These are phyloP conservation scores for Thecocarcelia acutangulata DNA, from an alignment of 2,888 invertebrate species.

Conservation along the genomic window DNA sequence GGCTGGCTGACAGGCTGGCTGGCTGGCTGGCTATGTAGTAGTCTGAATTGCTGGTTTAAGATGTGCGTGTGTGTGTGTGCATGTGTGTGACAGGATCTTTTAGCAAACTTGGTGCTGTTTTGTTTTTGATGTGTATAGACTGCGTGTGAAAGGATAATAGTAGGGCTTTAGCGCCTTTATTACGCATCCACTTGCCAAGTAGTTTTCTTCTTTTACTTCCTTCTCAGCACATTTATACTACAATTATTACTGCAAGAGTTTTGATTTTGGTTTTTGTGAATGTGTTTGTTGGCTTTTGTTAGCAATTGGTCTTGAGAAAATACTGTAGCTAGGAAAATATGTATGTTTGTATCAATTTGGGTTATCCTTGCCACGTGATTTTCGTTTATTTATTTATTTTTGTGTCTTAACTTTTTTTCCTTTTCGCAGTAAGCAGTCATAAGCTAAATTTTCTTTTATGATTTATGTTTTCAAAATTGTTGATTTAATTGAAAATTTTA, in stretches of 20 bases:
- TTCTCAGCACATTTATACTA: conserved; percentile 4
- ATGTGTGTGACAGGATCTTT: conserved; percentile 62
- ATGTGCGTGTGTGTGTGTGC: not conserved
- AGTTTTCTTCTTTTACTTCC: conserved; percentile 50
- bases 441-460: conserved; percentile 70
- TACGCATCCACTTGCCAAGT: conserved; percentile 69
- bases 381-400: conserved; percentile 53
- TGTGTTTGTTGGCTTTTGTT: not conserved
- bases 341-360: conserved; percentile 62
- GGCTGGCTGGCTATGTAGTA: not conserved
- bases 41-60: too few species aligned
- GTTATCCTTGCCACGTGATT: conserved; percentile 69
- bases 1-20: conserved; percentile 44
- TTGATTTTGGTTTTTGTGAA: conserved; percentile 1
- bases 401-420: conserved; percentile 30
- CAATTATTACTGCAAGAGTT: conserved; percentile 28
- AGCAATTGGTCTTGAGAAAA: not conserved
- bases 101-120: conserved; percentile 54
- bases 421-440: conserved; percentile 13
- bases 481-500: conserved; percentile 67
- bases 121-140: conserved; percentile 64
- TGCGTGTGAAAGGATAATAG: conserved; percentile 77
- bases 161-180: conserved; percentile 68
- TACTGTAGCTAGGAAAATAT: conserved; percentile 47
- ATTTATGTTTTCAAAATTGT: conserved; percentile 76